phyloP scores from a whole-genome alignment of 2,797 vertebrate species.

The Geotrypetes seraphini region DNA sequence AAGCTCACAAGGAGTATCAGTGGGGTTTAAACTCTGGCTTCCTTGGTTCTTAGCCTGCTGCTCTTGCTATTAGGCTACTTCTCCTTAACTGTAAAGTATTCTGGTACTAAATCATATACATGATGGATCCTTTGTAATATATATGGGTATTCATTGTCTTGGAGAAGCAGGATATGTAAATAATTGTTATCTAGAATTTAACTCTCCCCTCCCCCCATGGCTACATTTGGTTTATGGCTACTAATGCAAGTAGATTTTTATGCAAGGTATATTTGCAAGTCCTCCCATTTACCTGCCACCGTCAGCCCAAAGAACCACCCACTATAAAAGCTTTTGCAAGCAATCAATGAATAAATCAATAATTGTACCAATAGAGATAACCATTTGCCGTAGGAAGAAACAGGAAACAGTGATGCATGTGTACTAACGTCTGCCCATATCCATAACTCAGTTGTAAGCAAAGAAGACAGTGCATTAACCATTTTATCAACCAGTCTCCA shows the following conservation, averaged over 20 bases:
- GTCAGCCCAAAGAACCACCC: neutral
- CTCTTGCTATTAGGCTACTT: too few species aligned
- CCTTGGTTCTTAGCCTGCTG: too few species aligned
- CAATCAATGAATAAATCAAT: neutral
- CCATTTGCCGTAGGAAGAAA: neutral
- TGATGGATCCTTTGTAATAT: too few species aligned
- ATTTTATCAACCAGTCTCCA: conserved; percentile 35
- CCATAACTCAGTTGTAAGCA: conserved; percentile 9
- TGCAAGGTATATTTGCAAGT: neutral
- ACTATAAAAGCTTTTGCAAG: conserved; percentile 1
- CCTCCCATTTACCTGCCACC: neutral
- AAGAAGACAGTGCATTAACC: conserved; percentile 18
- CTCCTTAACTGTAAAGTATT: too few species aligned
- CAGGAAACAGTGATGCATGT: neutral
- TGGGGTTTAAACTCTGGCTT: too few species aligned
- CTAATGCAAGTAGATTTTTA: neutral
- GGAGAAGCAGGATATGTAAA: too few species aligned
- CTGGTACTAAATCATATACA: too few species aligned
- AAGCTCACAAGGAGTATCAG: too few species aligned
- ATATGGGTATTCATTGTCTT: too few species aligned
- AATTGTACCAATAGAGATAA: neutral
- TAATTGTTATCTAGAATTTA: too few species aligned
- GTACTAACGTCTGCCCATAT: neutral
- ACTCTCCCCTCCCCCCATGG: too few species aligned
- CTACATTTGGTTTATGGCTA: too few species aligned